phyloP scores from a whole-genome alignment of 2,888 invertebrate genomes.

The Phaonia tiefii region DNA sequence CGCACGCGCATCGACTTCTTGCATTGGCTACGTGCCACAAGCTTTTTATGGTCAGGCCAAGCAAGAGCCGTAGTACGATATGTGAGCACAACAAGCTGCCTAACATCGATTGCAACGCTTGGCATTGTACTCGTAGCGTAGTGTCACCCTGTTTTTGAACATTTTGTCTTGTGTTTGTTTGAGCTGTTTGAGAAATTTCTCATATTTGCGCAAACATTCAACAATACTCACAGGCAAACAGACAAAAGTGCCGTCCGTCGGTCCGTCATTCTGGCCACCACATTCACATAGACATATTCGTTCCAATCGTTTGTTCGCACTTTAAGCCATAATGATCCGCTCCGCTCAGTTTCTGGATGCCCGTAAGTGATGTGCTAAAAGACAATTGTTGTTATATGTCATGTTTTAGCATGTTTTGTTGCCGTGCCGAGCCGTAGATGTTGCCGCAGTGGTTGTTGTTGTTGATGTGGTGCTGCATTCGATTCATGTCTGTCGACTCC shows the following conservation, averaged over 20 bases:
- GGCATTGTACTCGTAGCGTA: background rate
- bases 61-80: slow-evolving; percentile 33
- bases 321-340: slow-evolving; percentile 48
- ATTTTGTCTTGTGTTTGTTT: slow-evolving; percentile 5
- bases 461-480: no score
- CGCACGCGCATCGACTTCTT: slow-evolving; percentile 73
- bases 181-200: background rate
- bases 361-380: slow-evolving; percentile 62
- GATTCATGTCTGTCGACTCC: background rate
- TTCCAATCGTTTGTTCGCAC: slow-evolving; percentile 41
- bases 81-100: background rate
- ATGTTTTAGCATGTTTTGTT: slow-evolving; percentile 64
- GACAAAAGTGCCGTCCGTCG: background rate
- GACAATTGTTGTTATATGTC: slow-evolving; percentile 65
- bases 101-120: background rate
- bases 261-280: background rate
- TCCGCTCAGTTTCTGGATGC: slow-evolving; percentile 33
- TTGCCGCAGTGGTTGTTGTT: no score
- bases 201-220: background rate
- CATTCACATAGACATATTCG: background rate
- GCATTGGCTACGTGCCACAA: slow-evolving; percentile 45
- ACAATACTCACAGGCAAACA: no score
- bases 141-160: slow-evolving; percentile 31
- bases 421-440: background rate
- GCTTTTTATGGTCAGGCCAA: slow-evolving; percentile 61